These are phyloP conservation scores for Orchesella flavescens DNA, from an alignment of 2,888 invertebrate genomes.

Conservation along the genomic window DNA sequence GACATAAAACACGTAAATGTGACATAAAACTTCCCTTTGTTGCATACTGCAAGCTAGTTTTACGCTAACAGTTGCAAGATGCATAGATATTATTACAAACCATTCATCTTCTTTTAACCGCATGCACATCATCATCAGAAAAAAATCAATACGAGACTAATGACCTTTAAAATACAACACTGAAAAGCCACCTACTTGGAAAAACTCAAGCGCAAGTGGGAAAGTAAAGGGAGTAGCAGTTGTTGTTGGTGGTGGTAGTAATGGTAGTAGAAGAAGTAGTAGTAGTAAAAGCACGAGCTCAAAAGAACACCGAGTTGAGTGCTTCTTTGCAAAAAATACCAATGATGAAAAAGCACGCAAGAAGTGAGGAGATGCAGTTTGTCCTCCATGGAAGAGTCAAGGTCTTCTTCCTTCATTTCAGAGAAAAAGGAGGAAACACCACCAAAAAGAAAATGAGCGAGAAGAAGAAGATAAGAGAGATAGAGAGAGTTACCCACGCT, in stretches of 20 bases:
- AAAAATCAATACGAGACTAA: constrained; percentile 45
- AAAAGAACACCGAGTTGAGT: too few relatives aligned
- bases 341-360: neutral
- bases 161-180: constrained; percentile 28
- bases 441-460: neutral
- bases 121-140: neutral
- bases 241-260: too few relatives aligned
- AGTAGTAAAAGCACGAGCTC: too few relatives aligned
- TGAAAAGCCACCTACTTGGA: neutral
- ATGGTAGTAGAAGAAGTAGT: too few relatives aligned
- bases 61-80: too few relatives aligned
- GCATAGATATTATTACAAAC: too few relatives aligned
- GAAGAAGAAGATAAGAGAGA: constrained; percentile 1
- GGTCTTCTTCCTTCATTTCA: constrained; percentile 29
- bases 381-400: constrained; percentile 46
- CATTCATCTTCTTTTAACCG: too few relatives aligned
- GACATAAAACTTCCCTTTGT: too few relatives aligned
- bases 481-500: neutral
- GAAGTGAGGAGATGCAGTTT: constrained; percentile 24
- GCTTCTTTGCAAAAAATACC: neutral
- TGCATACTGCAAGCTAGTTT: too few relatives aligned
- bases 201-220: too few relatives aligned
- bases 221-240: too few relatives aligned
- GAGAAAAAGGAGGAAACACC: neutral
- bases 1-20: too few relatives aligned